Conservation (phyloP, 2,797 vertebrate species). For the Momotus momota region DNA sequence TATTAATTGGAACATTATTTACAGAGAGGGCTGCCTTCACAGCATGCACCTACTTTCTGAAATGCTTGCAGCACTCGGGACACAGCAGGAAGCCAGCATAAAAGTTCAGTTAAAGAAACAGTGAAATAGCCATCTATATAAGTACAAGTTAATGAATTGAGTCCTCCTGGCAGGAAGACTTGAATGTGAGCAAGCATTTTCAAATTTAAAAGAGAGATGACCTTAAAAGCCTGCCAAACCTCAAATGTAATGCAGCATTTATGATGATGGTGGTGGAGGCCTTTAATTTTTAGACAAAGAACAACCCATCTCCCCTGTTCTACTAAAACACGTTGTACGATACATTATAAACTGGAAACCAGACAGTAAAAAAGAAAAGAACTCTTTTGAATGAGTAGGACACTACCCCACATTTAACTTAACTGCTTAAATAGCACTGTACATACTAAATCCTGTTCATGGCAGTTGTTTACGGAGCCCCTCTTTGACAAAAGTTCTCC, state of each 20-base stretch:
- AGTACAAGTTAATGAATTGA: slow-evolving; percentile 67
- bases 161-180: slow-evolving; percentile 47
- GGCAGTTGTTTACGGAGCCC: background rate
- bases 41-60: slow-evolving; percentile 69
- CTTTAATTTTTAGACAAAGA: background rate
- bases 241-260: slow-evolving; percentile 36
- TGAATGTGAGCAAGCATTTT: slow-evolving; percentile 60
- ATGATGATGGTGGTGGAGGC: background rate
- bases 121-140: slow-evolving; percentile 37
- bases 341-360: background rate
- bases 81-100: slow-evolving; percentile 57
- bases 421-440: background rate
- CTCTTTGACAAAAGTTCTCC: background rate
- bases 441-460: background rate
- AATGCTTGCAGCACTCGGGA: slow-evolving; percentile 40
- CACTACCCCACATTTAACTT: background rate
- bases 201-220: slow-evolving; percentile 1
- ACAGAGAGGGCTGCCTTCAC: slow-evolving; percentile 58
- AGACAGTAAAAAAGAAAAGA: background rate
- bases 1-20: slow-evolving; percentile 74
- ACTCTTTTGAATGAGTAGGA: background rate
- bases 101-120: slow-evolving; percentile 66
- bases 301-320: background rate
- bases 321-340: background rate
- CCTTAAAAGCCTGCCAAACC: slow-evolving; percentile 27